Percentiles rank a stretch among this genome's conserved stretches.
phyloP scores from a whole-genome alignment of 2,888 invertebrate genomes.

The Odontomyia ornata region DNA sequence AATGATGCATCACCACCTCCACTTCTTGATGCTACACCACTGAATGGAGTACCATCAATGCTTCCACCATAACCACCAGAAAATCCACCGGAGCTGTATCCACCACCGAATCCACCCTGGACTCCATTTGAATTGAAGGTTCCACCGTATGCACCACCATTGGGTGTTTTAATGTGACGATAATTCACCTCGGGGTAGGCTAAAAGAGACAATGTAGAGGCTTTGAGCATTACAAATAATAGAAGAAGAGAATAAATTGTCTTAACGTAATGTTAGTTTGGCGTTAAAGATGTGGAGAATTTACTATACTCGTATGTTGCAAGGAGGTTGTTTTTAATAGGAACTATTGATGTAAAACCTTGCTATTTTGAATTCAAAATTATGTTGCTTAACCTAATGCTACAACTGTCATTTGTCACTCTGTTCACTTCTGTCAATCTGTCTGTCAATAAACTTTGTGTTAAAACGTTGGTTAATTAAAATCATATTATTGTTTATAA shows the following conservation, averaged over 20 bases:
- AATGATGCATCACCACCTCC: conserved; percentile 45
- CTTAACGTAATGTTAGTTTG: no score
- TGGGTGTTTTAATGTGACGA: conserved; percentile 1
- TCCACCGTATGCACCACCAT: conserved; percentile 29
- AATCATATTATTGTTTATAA: no score
- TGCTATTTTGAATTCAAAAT: no score
- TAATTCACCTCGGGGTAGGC: conserved; percentile 7
- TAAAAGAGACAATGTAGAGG: conserved; percentile 7
- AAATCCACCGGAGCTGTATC: conserved; percentile 36
- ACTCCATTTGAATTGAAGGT: conserved; percentile 20
- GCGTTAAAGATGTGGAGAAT: no score
- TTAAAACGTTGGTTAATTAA: no score
- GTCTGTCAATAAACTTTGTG: no score
- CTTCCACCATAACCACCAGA: conserved; percentile 52
- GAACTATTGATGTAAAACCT: no score
- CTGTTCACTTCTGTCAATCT: no score
- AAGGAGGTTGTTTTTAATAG: no score
- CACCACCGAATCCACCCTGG: conserved; percentile 26
- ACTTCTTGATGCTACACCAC: conserved; percentile 46
- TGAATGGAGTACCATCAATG: conserved; percentile 51
- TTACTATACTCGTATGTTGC: no score
- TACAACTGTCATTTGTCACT: no score
- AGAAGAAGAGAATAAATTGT: background rate
- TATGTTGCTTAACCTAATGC: no score
- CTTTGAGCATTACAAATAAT: background rate